Evolutionary conservation across 2,888 invertebrate species (phyloP).

Genomic region (Incurvaria masculella): DNA sequence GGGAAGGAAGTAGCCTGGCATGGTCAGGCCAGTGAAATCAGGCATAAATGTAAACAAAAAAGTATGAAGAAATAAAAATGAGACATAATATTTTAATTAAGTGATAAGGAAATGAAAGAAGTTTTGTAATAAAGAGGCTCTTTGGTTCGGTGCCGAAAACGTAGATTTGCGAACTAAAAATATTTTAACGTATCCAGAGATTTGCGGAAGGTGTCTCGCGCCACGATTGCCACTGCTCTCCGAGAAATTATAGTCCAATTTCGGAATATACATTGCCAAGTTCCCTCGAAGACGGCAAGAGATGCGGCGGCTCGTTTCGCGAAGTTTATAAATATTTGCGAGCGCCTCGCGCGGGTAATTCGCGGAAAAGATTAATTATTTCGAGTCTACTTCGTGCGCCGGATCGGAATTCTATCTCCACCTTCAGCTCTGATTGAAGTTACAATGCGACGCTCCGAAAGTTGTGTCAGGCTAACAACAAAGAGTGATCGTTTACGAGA

Average conservation of each 20-base stretch:
- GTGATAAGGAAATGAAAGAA: no score
- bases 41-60: no score
- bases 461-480: background rate
- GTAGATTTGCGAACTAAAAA: no score
- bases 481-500: no score
- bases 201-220: background rate
- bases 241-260: background rate
- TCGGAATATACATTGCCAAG: background rate
- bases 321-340: background rate
- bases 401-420: background rate
- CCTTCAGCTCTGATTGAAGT: background rate
- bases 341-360: background rate
- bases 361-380: background rate
- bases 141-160: no score
- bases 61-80: no score
- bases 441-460: background rate
- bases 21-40: no score
- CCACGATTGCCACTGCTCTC: background rate
- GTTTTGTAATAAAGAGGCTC: no score
- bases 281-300: background rate
- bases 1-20: no score
- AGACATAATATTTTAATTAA: no score
- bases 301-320: background rate
- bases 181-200: background rate
- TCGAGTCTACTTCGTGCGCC: background rate